A percentile compares a stretch with the other conserved stretches of the same genome.
Evolutionary conservation across 2,113 vertebrate species (phyloP).

Genomic region (Smithornis capensis): DNA sequence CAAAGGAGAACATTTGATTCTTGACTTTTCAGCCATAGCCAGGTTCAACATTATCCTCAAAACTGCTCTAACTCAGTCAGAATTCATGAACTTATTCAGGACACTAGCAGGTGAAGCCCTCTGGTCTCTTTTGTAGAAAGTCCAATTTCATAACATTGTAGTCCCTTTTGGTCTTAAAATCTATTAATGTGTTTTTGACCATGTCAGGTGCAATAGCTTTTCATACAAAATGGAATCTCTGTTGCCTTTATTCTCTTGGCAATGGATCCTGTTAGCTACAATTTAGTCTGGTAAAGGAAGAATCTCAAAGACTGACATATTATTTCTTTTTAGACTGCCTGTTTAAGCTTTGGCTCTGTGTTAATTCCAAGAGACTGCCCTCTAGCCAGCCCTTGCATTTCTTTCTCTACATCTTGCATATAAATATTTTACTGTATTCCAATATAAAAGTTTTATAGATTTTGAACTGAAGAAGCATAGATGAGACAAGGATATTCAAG

Average conservation of each 20-base stretch:
- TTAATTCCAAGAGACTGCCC: background rate
- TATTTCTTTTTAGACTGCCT: background rate
- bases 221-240: background rate
- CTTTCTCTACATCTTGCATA: background rate
- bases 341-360: background rate
- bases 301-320: background rate
- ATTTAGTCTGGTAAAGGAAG: background rate
- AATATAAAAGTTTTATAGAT: constrained; percentile 25
- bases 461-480: background rate
- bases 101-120: background rate
- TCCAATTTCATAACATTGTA: background rate
- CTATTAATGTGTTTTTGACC: background rate
- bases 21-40: background rate
- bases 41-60: background rate
- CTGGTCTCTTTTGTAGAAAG: background rate
- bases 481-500: background rate
- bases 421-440: constrained; percentile 25
- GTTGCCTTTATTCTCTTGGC: background rate
- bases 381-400: background rate
- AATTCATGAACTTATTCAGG: background rate
- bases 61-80: background rate
- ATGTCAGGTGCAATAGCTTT: background rate
- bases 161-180: background rate
- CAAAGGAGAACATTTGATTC: background rate
- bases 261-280: background rate